Conservation (phyloP, 2,888 invertebrate genomes). For the Creontiades dilutus region DNA sequence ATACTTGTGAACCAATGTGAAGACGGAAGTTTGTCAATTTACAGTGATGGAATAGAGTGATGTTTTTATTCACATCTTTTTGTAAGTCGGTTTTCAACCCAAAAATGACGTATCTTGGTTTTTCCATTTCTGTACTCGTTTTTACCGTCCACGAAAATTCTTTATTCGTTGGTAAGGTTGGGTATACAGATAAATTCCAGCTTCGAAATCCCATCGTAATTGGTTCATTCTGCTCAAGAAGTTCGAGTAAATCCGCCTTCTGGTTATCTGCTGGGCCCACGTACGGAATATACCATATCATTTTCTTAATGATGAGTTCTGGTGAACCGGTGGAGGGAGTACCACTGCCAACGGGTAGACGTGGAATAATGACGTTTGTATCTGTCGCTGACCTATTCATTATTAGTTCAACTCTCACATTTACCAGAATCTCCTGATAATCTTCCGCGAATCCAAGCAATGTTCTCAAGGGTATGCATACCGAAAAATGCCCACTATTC, state of each 20-base stretch:
- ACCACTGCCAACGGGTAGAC: too few relatives aligned
- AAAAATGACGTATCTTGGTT: slow-evolving; percentile 77
- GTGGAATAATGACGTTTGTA: too few relatives aligned
- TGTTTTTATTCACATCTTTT: slow-evolving; percentile 76
- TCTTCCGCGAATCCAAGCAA: too few relatives aligned
- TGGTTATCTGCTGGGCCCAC: too few relatives aligned
- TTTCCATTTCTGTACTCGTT: slow-evolving; percentile 77
- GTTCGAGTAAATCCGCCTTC: too few relatives aligned
- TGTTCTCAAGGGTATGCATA: too few relatives aligned
- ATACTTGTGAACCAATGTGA: slow-evolving; percentile 70
- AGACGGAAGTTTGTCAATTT: slow-evolving; percentile 77
- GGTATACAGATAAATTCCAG: slow-evolving; percentile 78
- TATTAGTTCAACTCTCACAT: not conserved
- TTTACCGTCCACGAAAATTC: slow-evolving; percentile 77
- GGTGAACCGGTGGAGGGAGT: not conserved
- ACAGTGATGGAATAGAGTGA: slow-evolving; percentile 76
- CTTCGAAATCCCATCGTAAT: slow-evolving; percentile 76
- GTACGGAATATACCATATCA: slow-evolving; percentile 74
- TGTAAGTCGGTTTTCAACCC: slow-evolving; percentile 78
- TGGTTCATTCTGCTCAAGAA: slow-evolving; percentile 68
- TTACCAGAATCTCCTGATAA: not conserved
- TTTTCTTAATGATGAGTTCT: slow-evolving; percentile 72
- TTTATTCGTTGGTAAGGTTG: slow-evolving; percentile 77
- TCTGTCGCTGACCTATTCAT: not conserved
- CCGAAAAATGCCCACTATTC: too few relatives aligned